phyloP scores from a whole-genome alignment of 2,113 vertebrate species.

The Lepus europaeus region DNA sequence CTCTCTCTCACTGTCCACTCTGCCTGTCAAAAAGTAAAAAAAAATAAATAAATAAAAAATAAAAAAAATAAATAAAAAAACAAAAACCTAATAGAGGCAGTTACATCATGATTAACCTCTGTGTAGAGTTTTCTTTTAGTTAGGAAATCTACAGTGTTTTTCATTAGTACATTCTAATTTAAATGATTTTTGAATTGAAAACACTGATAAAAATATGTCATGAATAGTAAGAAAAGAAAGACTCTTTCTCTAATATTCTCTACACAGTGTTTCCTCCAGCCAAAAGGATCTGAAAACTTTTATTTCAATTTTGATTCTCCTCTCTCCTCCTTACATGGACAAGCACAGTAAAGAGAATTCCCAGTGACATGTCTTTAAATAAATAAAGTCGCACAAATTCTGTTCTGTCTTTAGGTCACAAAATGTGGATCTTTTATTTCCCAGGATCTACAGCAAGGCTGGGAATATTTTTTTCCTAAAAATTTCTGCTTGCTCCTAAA shows the following conservation, averaged over 20 bases:
- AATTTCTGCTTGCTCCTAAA: background rate
- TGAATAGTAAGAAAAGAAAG: background rate
- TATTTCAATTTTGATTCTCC: background rate
- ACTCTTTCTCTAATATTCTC: background rate
- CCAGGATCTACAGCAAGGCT: background rate
- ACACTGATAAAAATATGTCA: background rate
- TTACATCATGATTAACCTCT: background rate
- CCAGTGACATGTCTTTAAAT: background rate
- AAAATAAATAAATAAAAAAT: too few relatives aligned
- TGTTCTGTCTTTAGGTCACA: background rate
- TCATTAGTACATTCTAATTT: constrained; percentile 55
- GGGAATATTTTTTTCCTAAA: background rate
- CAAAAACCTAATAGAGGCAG: background rate
- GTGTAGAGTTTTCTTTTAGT: background rate
- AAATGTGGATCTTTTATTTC: background rate
- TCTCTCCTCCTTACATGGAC: background rate
- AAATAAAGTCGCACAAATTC: background rate
- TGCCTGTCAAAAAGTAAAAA: too few relatives aligned
- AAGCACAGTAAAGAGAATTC: background rate
- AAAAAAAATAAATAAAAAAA: too few relatives aligned
- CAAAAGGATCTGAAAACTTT: background rate
- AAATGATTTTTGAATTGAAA: constrained; percentile 47
- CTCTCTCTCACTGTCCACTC: too few relatives aligned
- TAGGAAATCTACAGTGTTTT: constrained; percentile 8
- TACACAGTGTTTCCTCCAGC: background rate